Base-by-base conservation (phyloP, 1,140 invertebrate species). In the Magallana ariakensis region DNA sequence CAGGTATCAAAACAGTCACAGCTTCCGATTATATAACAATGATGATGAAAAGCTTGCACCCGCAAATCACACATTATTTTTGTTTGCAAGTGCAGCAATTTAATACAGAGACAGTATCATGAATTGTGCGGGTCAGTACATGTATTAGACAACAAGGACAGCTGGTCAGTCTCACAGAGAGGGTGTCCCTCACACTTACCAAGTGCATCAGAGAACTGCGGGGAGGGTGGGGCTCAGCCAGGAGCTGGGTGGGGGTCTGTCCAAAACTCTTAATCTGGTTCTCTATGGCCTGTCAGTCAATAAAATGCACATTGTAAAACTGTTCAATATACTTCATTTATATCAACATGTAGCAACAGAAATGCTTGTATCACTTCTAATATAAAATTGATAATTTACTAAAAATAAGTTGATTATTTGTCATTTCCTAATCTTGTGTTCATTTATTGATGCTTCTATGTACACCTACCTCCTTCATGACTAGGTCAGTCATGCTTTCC, bases 261-360 rank as follows among this genome's bases (percentile, higher is more conserved):
- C 99, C 99, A 95, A 99, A 99, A 95, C 98, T 99, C 26, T 97
- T 96, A 89, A 99, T 99, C 95, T 99, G 99, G 95, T 99, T 99
- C 94, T 99, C 98, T 83, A 99, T 97, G 0, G 99, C 98, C 95
- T 96, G 91, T 53, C 94, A 94, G 85, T 46, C 2, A 46, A 46
- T 46, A 46, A 46, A 46, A 33, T 33, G 33, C 33, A 46, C 33
- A 46, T 46, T 46, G 5, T 46, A 46, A 46, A 2, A 46, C 33
- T 46, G 33, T 46, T 46, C n/a, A n/a, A n/a, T n/a, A n/a, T n/a
- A n/a, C n/a, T n/a, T 46, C 5, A 5, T 46, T 46, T 46, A 2
- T 46, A 46, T 46, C 5, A 1, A 46, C 33, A 46, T 46, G 33
- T 46, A 46, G 5, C 33, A 4, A 5, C 33, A 46, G 33, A 46